These are phyloP conservation scores for Luperina testacea DNA, from an alignment of 2,888 invertebrate genomes.

Conservation along the genomic window DNA sequence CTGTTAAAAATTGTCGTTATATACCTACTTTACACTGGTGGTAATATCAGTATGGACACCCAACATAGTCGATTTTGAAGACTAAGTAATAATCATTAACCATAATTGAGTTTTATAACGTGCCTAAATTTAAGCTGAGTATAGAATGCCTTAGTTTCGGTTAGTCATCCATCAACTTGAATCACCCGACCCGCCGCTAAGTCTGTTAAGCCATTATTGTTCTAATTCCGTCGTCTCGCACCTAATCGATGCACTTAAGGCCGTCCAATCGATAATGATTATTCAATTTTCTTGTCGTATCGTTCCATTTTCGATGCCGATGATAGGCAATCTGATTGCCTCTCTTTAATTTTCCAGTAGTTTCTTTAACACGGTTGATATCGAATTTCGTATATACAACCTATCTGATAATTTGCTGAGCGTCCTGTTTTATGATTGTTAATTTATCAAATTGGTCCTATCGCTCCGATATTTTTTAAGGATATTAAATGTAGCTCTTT, in stretches of 20 bases:
- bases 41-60: neutral
- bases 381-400: neutral
- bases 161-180: neutral
- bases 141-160: neutral
- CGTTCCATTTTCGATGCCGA: slow-evolving; percentile 36
- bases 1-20: neutral
- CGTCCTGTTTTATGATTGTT: neutral
- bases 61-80: neutral
- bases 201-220: slow-evolving; percentile 16
- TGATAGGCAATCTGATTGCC: slow-evolving; percentile 34
- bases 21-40: neutral
- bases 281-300: slow-evolving; percentile 49
- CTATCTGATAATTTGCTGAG: neutral
- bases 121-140: neutral
- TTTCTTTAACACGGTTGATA: slow-evolving; percentile 9
- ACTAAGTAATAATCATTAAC: neutral
- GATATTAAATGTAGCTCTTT: neutral
- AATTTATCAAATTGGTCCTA: neutral
- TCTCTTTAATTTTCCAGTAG: slow-evolving; percentile 11
- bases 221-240: slow-evolving; percentile 22
- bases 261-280: slow-evolving; percentile 42
- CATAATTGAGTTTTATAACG: neutral
- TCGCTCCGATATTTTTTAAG: neutral
- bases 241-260: slow-evolving; percentile 41
- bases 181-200: neutral